Conservation (phyloP, 2,113 vertebrate species). For the Gymnobelideus leadbeateri region DNA sequence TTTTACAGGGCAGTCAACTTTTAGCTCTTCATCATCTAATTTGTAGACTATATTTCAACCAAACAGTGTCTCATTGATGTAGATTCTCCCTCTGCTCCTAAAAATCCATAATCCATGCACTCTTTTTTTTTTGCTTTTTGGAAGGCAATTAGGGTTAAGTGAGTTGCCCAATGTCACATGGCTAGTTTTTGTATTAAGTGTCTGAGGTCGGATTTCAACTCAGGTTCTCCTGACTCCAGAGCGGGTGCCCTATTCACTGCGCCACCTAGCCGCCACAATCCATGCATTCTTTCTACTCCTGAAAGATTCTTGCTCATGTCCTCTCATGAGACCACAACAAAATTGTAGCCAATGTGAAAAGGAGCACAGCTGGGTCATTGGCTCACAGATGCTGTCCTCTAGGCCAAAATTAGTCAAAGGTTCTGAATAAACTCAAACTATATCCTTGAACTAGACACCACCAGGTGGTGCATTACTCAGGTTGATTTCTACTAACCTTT, state of each 20-base stretch:
- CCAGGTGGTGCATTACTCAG: not conserved
- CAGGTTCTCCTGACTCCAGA: no score
- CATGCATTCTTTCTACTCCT: not conserved
- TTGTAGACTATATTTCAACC: not conserved
- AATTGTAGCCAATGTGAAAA: not conserved
- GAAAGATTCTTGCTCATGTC: not conserved
- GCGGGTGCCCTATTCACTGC: no score
- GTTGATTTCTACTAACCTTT: not conserved
- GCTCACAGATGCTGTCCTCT: no score
- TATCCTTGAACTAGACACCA: not conserved
- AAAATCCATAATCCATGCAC: not conserved
- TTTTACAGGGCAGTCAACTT: not conserved
- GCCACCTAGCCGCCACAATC: not conserved
- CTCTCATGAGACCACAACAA: not conserved
- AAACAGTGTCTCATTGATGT: not conserved
- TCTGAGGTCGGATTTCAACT: no score
- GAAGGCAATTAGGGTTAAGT: no score
- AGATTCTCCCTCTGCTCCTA: not conserved
- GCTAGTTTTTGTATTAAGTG: no score
- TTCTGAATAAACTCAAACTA: not conserved
- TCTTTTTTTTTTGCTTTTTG: no score
- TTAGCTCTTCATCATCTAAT: not conserved
- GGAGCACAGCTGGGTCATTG: not conserved
- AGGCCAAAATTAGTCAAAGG: not conserved
- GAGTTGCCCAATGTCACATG: no score